These are phyloP conservation scores for Trachelus stipa DNA, from an alignment of 2,888 invertebrate genomes.

Conservation along the genomic window DNA sequence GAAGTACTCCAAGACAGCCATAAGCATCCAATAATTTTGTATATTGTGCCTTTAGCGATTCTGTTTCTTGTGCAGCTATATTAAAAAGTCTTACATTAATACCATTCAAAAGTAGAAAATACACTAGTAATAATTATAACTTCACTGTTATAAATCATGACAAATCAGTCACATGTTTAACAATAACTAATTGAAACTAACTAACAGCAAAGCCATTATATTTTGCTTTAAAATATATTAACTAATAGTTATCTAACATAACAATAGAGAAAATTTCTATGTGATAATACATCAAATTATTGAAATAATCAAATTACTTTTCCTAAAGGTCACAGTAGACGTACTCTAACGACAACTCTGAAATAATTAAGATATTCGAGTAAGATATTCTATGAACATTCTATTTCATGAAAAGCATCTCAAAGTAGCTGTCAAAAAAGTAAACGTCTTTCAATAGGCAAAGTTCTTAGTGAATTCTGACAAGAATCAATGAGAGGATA, in stretches of 20 bases:
- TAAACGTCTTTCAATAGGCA: neutral
- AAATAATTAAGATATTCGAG: neutral
- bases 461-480: neutral
- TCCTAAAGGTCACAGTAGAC: neutral
- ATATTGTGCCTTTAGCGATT: constrained; percentile 89
- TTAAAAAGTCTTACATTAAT: neutral
- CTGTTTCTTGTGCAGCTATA: constrained; percentile 85
- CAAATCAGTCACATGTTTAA: neutral
- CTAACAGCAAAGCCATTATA: neutral
- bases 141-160: neutral
- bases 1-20: constrained; percentile 94
- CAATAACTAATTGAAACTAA: neutral
- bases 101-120: neutral
- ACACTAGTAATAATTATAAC: constrained; percentile 3
- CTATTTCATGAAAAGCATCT: neutral
- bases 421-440: neutral
- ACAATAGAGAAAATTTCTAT: neutral
- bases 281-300: neutral
- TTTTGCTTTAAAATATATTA: neutral
- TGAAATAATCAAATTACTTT: neutral
- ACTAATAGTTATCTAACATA: too few relatives aligned
- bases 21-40: constrained; percentile 94
- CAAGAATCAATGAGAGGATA: neutral
- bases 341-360: neutral
- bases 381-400: neutral